Conservation (phyloP, 2,797 vertebrate genomes). For the Muraenolepis orangiensis region DNA sequence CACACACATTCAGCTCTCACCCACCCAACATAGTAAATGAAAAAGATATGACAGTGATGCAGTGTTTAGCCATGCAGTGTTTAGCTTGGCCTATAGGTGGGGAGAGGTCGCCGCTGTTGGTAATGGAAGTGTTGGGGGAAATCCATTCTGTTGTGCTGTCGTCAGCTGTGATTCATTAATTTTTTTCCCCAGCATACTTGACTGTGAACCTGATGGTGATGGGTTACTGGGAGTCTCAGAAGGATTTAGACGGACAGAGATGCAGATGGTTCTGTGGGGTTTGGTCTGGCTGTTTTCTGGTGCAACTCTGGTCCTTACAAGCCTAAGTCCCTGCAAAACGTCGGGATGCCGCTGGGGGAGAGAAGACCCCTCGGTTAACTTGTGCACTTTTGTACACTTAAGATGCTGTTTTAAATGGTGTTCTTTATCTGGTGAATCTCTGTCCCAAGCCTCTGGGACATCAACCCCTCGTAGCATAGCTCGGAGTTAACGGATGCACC, state of each 20-base stretch:
- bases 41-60: conserved; percentile 58
- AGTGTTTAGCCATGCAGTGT: conserved; percentile 42
- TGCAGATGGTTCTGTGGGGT: background rate
- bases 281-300: background rate
- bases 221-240: background rate
- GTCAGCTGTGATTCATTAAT: conserved; percentile 42
- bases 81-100: conserved; percentile 27
- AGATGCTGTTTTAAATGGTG: background rate
- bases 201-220: background rate
- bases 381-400: conserved; percentile 18
- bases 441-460: conserved; percentile 38
- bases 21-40: conserved; percentile 58
- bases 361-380: conserved; percentile 29
- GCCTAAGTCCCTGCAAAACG: no score
- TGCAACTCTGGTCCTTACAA: background rate
- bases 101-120: conserved; percentile 45
- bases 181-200: no score
- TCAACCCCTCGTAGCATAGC: conserved; percentile 26
- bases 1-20: conserved; percentile 7
- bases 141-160: conserved; percentile 48
- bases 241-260: background rate
- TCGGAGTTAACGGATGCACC: conserved; percentile 43
- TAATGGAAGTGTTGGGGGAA: conserved; percentile 42
- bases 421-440: conserved; percentile 21
- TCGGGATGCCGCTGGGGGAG: background rate